Conservation (phyloP, 2,888 invertebrate genomes). For the Caenorhabditis japonica region DNA sequence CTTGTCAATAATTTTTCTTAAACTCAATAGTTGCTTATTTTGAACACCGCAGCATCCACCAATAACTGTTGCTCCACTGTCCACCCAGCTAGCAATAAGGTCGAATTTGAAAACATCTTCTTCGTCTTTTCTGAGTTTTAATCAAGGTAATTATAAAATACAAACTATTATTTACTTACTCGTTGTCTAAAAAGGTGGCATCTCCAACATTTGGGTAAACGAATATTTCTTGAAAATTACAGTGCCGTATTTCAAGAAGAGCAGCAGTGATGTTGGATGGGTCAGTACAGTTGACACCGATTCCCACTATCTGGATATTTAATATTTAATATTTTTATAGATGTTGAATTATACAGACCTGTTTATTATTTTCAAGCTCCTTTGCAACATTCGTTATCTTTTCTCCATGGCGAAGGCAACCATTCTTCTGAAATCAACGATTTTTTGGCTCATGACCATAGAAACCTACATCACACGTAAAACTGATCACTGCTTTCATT, state of each 20-base stretch:
- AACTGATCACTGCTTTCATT: slow-evolving; percentile 21
- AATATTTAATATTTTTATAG: background rate
- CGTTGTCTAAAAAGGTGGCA: slow-evolving; percentile 8
- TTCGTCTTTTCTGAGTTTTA: background rate
- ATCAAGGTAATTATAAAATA: slow-evolving; percentile 1
- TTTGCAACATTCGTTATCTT: background rate
- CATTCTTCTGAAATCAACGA: slow-evolving; percentile 19
- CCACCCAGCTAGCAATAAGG: slow-evolving; percentile 11
- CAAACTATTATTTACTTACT: slow-evolving; percentile 16
- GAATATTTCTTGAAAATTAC: slow-evolving; percentile 21
- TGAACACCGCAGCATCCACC: slow-evolving; percentile 48
- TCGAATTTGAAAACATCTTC: slow-evolving; percentile 4
- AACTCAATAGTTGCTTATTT: background rate
- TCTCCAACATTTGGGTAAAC: slow-evolving; percentile 48
- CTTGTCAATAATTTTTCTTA: slow-evolving; percentile 2
- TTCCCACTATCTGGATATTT: slow-evolving; percentile 14
- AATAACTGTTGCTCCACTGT: slow-evolving; percentile 29
- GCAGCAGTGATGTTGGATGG: slow-evolving; percentile 23
- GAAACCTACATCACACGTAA: slow-evolving; percentile 15
- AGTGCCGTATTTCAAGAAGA: slow-evolving; percentile 3
- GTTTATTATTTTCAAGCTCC: background rate
- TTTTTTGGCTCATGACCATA: too few relatives aligned
- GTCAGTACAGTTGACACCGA: slow-evolving; percentile 51
- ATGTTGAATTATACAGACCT: slow-evolving; percentile 2
- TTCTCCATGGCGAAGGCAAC: slow-evolving; percentile 32